phyloP scores from a whole-genome alignment of 1,140 invertebrate species.

The Diabrotica virgifera region DNA sequence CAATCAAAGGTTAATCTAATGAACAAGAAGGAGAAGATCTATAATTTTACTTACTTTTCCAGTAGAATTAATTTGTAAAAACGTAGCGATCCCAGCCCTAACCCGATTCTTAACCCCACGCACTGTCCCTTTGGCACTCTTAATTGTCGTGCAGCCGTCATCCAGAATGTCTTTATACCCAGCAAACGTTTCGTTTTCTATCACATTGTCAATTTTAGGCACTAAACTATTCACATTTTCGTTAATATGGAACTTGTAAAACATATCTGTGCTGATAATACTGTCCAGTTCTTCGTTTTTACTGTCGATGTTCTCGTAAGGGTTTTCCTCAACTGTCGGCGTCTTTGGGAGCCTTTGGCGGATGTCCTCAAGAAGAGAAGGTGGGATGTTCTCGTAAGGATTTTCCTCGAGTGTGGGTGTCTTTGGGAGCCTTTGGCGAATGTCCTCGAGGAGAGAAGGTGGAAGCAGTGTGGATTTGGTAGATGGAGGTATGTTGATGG shows the following conservation, averaged over 20 bases:
- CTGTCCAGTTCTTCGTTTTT: conserved; percentile 55
- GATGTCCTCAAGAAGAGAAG: conserved; percentile 60
- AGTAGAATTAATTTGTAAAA: conserved; percentile 75
- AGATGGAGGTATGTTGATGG: background rate
- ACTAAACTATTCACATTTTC: conserved; percentile 66
- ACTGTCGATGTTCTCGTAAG: conserved; percentile 61
- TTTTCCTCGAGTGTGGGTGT: conserved; percentile 57
- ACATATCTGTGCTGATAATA: conserved; percentile 70
- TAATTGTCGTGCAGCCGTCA: conserved; percentile 67
- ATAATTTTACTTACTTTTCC: conserved; percentile 59
- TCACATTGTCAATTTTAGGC: conserved; percentile 47
- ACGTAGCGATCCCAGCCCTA: conserved; percentile 88
- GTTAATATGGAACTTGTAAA: conserved; percentile 78
- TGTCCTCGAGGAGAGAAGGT: conserved; percentile 59
- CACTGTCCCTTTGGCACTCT: conserved; percentile 86
- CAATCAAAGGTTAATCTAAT: too few species aligned
- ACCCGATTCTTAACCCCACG: conserved; percentile 92
- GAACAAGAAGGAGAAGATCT: too few species aligned
- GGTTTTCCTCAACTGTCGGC: conserved; percentile 58
- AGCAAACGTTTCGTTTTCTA: conserved; percentile 70
- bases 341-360: conserved; percentile 48
- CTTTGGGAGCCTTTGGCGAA: conserved; percentile 50
- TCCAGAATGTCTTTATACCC: conserved; percentile 75
- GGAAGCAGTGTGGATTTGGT: conserved; percentile 45
- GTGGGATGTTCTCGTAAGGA: conserved; percentile 67